These are phyloP conservation scores for Eufriesea mexicana DNA, from an alignment of 1,140 invertebrate genomes.

Conservation along the genomic window DNA sequence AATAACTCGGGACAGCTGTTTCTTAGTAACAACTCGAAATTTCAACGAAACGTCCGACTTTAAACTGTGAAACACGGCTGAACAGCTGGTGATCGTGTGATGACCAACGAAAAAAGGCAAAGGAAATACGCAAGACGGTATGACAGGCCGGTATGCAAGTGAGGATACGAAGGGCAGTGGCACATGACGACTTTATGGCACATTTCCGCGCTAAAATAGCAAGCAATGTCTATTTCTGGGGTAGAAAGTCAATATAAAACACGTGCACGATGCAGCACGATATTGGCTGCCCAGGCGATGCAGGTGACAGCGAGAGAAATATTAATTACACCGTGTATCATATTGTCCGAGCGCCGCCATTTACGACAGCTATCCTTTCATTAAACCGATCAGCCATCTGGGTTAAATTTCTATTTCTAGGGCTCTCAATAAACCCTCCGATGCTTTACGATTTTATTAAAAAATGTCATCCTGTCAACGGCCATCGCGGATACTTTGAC, in stretches of 20 bases:
- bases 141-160: background rate
- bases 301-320: constrained; percentile 1
- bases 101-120: background rate
- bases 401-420: background rate
- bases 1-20: too few relatives aligned
- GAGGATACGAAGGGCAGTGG: background rate
- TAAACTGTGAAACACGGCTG: too few relatives aligned
- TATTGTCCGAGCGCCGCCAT: too few relatives aligned
- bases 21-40: too few relatives aligned
- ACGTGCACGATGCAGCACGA: background rate
- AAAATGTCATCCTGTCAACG: too few relatives aligned
- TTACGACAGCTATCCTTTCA: background rate
- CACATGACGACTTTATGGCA: constrained; percentile 29
- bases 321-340: background rate
- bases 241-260: constrained; percentile 17
- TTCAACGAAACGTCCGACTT: too few relatives aligned
- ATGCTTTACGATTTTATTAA: too few relatives aligned
- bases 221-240: constrained; percentile 17
- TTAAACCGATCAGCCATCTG: background rate
- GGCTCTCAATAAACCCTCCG: too few relatives aligned
- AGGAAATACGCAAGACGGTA: background rate
- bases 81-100: too few relatives aligned
- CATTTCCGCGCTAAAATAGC: constrained; percentile 35
- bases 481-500: too few relatives aligned
- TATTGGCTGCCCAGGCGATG: background rate